Conservation (phyloP, 2,797 vertebrate genomes). For the Triplophysa yarkandensis region DNA sequence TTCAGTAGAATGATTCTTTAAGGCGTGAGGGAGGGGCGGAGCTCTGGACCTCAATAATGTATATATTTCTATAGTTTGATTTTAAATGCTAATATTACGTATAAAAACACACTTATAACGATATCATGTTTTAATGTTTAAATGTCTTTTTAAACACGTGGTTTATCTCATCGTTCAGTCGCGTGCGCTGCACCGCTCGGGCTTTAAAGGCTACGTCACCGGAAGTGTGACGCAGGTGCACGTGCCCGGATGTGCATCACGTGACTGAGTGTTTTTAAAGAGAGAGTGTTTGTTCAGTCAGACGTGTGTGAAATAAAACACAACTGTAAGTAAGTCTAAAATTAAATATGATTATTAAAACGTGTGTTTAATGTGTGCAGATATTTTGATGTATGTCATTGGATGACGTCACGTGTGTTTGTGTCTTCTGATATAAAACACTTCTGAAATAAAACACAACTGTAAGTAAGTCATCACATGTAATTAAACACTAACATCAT, state of each 20-base stretch:
- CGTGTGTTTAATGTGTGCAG: too few relatives aligned
- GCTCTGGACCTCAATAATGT: too few relatives aligned
- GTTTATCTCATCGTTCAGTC: background rate
- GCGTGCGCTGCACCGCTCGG: background rate
- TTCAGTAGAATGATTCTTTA: slow-evolving; percentile 5
- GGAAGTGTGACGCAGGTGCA: slow-evolving; percentile 40
- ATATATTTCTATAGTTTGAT: too few relatives aligned
- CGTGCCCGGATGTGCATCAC: slow-evolving; percentile 55
- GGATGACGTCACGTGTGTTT: background rate
- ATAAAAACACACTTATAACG: too few relatives aligned
- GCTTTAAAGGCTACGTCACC: slow-evolving; percentile 5
- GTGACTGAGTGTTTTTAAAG: slow-evolving; percentile 56
- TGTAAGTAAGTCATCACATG: slow-evolving; percentile 28
- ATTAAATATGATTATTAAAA: too few relatives aligned
- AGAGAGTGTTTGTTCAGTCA: slow-evolving; percentile 39
- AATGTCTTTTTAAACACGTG: background rate
- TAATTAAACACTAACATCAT: background rate
- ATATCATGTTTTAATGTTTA: background rate
- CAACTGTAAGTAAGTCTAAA: too few relatives aligned
- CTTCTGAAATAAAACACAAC: too few relatives aligned
- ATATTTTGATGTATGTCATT: background rate
- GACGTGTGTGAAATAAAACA: background rate
- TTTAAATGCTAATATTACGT: too few relatives aligned
- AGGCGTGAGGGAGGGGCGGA: slow-evolving; percentile 45
- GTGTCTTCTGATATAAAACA: too few relatives aligned